Evolutionary conservation across 2,888 invertebrate genomes (phyloP), one percentile per base, ranked within the genome.

Genomic region (Limnephilus auricula): DNA sequence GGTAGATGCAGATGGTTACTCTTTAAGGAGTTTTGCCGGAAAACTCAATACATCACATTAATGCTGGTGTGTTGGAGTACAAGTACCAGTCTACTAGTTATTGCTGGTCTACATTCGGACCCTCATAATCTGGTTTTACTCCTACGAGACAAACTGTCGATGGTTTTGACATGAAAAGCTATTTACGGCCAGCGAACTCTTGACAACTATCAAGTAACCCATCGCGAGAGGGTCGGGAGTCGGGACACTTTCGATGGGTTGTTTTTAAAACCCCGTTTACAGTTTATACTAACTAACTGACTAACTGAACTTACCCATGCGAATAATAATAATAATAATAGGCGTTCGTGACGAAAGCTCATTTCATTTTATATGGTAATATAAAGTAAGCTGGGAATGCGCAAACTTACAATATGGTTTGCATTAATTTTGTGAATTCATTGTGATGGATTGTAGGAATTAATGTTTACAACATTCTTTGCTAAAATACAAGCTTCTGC

Each of bases 201-300:
- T 65, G n/a, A 65, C 85, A 37, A 45, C 37, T 40, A 45, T 40
- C 37, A n/a, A 84, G 85, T 85, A 40, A n/a, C 34, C 18, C 37
- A 40, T 18, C 15, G n/a, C 84, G 25, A 25, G 40, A 15, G 84
- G 37, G n/a, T 32, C 84, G 84, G 40, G 85, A 85, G n/a, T 32
- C 84, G 84, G 40, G 85, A 85, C 45, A 85, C 85, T 85, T 85
- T 30, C 5, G 45, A 40, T 30, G 85, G 40, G 25, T 85, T 45
- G 85, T 85, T 85, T 85, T 40, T n/a, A n/a, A 85, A 85, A 85
- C 85, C 34, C 85, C 9, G 13, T 85, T 84, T n/a, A n/a, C 84
- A 45, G 45, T 4, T 45, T 45, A 45, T n/a, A n/a, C n/a, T n/a
- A n/a, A n/a, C n/a, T n/a, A n/a, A n/a, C 45, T 15, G 50, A 6